Evolutionary conservation across 2,113 vertebrate species (phyloP), one percentile per base, ranked within the genome.

Genomic region (Petrocephalus zakoni): DNA sequence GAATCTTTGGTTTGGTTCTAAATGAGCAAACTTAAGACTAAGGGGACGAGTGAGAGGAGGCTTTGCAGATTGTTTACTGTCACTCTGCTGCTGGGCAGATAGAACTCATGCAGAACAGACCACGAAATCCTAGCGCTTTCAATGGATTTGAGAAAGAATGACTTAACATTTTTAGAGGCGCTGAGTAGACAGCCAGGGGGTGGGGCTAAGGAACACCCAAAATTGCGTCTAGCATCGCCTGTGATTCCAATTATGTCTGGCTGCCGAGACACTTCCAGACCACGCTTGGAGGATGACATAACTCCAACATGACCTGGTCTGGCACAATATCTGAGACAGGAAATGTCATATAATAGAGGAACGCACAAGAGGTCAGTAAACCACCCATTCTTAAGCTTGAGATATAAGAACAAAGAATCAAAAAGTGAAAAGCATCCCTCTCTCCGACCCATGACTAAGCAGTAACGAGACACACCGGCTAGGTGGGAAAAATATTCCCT

Each of bases 401-500:
- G 53, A 47, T 56, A 61, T n/a, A 19, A 55, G 25, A 42, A 25
- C 25, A 87, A 87, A 52, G 15, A 64, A 29, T 42, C 11, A 22
- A 25, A 82, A 61, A 58, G 15, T 29, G 81, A 47, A 88, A 83
- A 88, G 2, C 22, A 51, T 49, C 22, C 25, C 46, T 19, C 3
- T 61, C 42, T 52, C 37, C 15, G 3, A 29, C 68, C 42, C 49
- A 58, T 82, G 53, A 53, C 87, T 61, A 61, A 88, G 51, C 37
- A 25, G 81, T 34, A 29, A 82, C 52, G 61, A 68, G 52, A 81
- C 34, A 21, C 37, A n/a, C 52, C 52, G 34, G 8, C 8, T 52
- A 68, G 25, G 58, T 37, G 47, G 53, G 56, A 61, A 61, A 81
- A 75, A 86, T 86, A 78, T 75, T 86, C 58, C 49, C 83, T 52